Evolutionary conservation across 2,888 invertebrate genomes (phyloP).

Genomic region (Amblyjoppa fuscipennis): DNA sequence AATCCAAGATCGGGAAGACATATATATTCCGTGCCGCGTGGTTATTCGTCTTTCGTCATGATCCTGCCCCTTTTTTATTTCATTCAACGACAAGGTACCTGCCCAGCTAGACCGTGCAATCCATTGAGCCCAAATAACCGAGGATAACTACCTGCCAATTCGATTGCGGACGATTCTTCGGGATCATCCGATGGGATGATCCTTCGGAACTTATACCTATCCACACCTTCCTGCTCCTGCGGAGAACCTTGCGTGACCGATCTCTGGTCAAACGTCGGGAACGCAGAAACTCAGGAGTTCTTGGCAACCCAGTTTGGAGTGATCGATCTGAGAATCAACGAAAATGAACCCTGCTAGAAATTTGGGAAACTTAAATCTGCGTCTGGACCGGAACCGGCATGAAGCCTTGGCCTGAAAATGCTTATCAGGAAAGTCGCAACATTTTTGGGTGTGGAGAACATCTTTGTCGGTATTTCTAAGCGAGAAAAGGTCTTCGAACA

Average conservation of each 20-base stretch:
- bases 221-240: slow-evolving; percentile 7
- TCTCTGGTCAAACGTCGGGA: slow-evolving; percentile 1
- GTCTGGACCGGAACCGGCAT: background rate
- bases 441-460: background rate
- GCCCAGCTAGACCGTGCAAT: background rate
- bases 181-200: slow-evolving; percentile 45
- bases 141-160: slow-evolving; percentile 40
- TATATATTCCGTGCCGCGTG: slow-evolving; percentile 4
- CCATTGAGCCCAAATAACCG: slow-evolving; percentile 35
- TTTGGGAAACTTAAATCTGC: too few relatives aligned
- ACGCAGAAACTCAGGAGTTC: background rate
- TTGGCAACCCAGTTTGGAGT: background rate
- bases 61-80: slow-evolving; percentile 27
- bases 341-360: too few relatives aligned
- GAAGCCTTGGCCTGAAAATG: background rate
- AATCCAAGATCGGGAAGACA: slow-evolving; percentile 35
- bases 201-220: slow-evolving; percentile 33
- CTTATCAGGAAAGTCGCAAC: background rate
- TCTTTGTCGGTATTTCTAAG: too few relatives aligned
- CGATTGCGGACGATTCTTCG: slow-evolving; percentile 1
- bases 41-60: slow-evolving; percentile 42
- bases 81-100: background rate
- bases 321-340: background rate
- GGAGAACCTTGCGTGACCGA: slow-evolving; percentile 12
- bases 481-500: too few relatives aligned